Percentiles rank a stretch among this genome's conserved stretches.
phyloP scores from a whole-genome alignment of 1,140 invertebrate species.

The Cyclina sinensis region DNA sequence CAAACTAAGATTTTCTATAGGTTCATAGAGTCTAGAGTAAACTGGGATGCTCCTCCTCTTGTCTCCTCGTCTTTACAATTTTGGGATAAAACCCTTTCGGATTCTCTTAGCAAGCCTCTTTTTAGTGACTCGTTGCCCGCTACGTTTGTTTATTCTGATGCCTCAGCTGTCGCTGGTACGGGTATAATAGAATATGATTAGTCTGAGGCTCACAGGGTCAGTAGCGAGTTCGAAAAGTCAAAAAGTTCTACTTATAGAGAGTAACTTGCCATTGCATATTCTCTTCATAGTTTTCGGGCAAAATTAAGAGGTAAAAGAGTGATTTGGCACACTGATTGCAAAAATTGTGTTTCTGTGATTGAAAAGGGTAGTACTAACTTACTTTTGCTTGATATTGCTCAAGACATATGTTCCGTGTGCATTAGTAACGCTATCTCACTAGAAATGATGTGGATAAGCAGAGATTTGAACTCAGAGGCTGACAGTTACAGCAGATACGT shows the following conservation, averaged over 20 bases:
- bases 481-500: slow-evolving; percentile 19
- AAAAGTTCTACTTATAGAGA: slow-evolving; percentile 4
- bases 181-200: background rate
- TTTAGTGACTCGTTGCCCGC: background rate
- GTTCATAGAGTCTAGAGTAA: too few relatives aligned
- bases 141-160: background rate
- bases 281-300: background rate
- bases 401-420: too few relatives aligned
- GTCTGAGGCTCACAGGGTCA: background rate
- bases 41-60: too few relatives aligned
- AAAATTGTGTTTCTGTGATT: background rate
- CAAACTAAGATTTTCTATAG: too few relatives aligned
- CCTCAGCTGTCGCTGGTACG: background rate
- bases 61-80: background rate
- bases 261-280: background rate
- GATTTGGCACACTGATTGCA: background rate
- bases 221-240: background rate
- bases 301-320: background rate
- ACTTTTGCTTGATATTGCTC: too few relatives aligned
- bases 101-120: background rate
- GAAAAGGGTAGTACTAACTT: background rate
- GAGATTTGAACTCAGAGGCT: background rate
- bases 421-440: too few relatives aligned
- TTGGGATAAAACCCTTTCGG: background rate
- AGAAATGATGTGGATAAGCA: background rate